Evolutionary conservation across 1,140 invertebrate genomes (phyloP), one percentile per base, ranked within the genome.

Genomic region (Brachionus manjavacas): DNA sequence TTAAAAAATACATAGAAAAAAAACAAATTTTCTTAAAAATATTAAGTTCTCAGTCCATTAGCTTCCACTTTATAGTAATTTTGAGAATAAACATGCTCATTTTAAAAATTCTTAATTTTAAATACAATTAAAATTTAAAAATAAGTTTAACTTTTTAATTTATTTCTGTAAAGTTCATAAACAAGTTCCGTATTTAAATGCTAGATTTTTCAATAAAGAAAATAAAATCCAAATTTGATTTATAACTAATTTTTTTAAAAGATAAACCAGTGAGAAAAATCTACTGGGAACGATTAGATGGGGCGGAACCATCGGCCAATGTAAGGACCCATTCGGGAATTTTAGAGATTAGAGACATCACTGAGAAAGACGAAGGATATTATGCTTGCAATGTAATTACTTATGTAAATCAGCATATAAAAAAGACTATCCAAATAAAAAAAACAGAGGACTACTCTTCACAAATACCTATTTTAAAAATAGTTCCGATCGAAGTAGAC

Each of bases 401-500:
- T 12, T 16, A 23, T 39, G 39, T 64, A 14, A 20, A 68, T 64
- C 7, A 81, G 3, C 49, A 43, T 60, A 16, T 81, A 81, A 60
- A 43, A 68, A 81, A 60, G 66, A 31, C 14, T 6, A 81, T 81
- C n/a, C 6, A 81, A 2, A 64, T 81, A 11, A 60, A 31, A 68
- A 43, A 12, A 49, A 43, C 72, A 43, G 43, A 39, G 2, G 3
- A 20, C 23, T 41, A 4, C 41, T 43, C 12, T 20, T 3, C 43
- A 49, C 3, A 39, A 76, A 25, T 7, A 7, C 79, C 79, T 46
- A 41, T 60, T 23, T 41, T 81, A 23, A 60, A 35, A 60, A 81
- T 81, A 28, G 23, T 41, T 28, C 79, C 79, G 11, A 81, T 81
- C n/a, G 79, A 64, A 60, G 35, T 9, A 39, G 79, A 81, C 41